A percentile compares a stretch with the other conserved stretches of the same genome.
These are phyloP conservation scores for Cololabis saira DNA, from an alignment of 2,113 vertebrate genomes.

Conservation along the genomic window DNA sequence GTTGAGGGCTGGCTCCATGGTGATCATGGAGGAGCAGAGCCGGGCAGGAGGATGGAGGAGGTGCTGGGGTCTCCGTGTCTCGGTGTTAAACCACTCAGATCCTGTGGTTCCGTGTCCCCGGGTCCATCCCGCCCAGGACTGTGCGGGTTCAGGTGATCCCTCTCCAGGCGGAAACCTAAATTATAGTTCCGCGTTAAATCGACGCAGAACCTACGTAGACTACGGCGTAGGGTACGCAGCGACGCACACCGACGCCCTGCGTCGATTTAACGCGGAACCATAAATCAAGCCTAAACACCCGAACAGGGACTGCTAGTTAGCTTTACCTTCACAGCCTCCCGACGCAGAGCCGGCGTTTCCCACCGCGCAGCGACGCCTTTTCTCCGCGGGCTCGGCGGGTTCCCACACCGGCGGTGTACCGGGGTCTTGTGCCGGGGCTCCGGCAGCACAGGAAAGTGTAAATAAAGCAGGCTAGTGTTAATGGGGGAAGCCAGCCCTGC, in stretches of 20 bases:
- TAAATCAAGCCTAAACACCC: too few relatives aligned
- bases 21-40: conserved; percentile 19
- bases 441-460: not conserved
- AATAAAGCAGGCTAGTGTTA: conserved; percentile 1
- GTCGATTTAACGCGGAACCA: too few relatives aligned
- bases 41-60: not conserved
- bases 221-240: too few relatives aligned
- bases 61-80: conserved; percentile 33
- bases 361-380: not conserved
- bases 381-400: not conserved
- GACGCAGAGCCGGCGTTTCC: conserved; percentile 10
- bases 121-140: not conserved
- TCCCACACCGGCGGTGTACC: not conserved
- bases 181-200: too few relatives aligned
- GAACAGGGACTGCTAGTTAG: conserved; percentile 41
- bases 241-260: too few relatives aligned
- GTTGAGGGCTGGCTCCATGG: conserved; percentile 54
- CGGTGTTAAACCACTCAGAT: conserved; percentile 37
- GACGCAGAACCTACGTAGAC: too few relatives aligned
- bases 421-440: not conserved
- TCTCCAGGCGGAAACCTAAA: not conserved
- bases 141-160: not conserved
- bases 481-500: conserved; percentile 12
- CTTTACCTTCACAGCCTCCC: conserved; percentile 39
- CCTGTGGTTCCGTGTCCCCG: not conserved